phyloP scores from a whole-genome alignment of 2,113 vertebrate genomes.

The Daphoenositta chrysoptera region DNA sequence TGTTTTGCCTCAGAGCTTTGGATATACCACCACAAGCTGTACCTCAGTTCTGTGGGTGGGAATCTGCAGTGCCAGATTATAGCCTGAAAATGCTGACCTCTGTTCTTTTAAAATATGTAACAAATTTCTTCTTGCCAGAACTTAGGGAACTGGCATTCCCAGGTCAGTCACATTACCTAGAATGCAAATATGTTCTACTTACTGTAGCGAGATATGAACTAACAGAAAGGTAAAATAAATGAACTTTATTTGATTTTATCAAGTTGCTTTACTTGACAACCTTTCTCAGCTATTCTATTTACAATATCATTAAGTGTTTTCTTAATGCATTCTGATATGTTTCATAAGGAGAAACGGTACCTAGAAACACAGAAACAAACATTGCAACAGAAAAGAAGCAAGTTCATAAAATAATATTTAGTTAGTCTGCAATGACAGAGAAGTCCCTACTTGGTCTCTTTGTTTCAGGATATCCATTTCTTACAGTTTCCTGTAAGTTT shows the following conservation, averaged over 20 bases:
- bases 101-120: neutral
- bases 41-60: accelerated
- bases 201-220: neutral
- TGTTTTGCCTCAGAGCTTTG: neutral
- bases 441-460: neutral
- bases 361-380: conserved; percentile 55
- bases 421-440: conserved; percentile 1
- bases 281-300: conserved; percentile 36
- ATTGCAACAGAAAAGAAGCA: conserved; percentile 33
- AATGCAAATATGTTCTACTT: neutral
- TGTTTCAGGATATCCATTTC: neutral
- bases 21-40: neutral
- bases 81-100: neutral
- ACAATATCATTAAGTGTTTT: conserved; percentile 14
- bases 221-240: conserved; percentile 37
- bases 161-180: neutral
- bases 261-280: neutral
- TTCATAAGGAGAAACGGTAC: neutral
- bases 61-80: neutral
- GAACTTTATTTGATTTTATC: conserved; percentile 25
- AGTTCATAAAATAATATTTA: conserved; percentile 23
- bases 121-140: neutral
- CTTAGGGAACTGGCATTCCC: neutral
- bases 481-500: neutral
- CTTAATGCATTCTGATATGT: conserved; percentile 41